Conservation (phyloP, 1,140 invertebrate species). For the Drosophila ohnishii region DNA sequence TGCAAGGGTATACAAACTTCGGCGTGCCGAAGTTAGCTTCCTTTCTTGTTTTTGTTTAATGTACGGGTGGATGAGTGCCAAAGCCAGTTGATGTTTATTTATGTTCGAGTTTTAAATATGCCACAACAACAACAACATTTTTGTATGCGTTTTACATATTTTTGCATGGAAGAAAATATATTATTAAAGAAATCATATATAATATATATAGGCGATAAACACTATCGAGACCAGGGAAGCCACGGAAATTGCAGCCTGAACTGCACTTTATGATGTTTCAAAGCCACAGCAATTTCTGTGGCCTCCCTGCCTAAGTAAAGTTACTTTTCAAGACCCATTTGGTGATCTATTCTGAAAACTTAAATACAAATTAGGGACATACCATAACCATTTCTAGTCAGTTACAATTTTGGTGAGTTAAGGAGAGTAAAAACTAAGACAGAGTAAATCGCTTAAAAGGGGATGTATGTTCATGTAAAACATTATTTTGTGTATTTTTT, state of each 20-base stretch:
- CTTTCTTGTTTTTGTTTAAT: constrained; percentile 13
- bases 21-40: no score
- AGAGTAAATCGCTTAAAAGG: constrained; percentile 16
- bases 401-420: constrained; percentile 63
- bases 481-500: no score
- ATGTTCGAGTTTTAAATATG: constrained; percentile 38
- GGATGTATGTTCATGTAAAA: no score
- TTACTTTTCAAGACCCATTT: not conserved
- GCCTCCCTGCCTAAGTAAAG: not conserved
- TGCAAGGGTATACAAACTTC: no score
- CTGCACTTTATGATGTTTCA: not conserved
- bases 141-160: constrained; percentile 54
- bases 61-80: constrained; percentile 48
- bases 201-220: not conserved
- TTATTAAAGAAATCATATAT: constrained; percentile 9
- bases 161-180: constrained; percentile 31
- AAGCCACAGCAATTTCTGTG: not conserved
- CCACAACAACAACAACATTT: constrained; percentile 68
- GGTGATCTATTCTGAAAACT: not conserved
- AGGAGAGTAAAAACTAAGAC: constrained; percentile 33
- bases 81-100: constrained; percentile 56
- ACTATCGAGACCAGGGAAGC: not conserved
- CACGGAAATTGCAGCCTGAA: not conserved
- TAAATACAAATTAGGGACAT: constrained; percentile 10
- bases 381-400: constrained; percentile 52